Percentiles rank a stretch among this genome's conserved stretches.
Evolutionary conservation across 2,113 vertebrate species (phyloP).

Genomic region (Tragelaphus strepsiceros): DNA sequence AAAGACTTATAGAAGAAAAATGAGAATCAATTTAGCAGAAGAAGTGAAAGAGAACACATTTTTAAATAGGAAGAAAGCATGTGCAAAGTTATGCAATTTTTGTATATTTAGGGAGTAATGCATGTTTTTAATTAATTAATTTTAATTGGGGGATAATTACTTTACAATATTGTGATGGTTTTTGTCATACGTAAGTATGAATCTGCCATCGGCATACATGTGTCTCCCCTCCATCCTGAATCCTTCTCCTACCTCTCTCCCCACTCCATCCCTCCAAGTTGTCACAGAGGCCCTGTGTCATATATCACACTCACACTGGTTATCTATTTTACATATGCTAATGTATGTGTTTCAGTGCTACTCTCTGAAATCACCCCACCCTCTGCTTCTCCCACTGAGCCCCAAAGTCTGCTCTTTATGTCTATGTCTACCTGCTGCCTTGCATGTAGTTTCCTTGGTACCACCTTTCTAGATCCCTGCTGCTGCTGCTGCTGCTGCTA

Average conservation of each 20-base stretch:
- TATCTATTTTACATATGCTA: background rate
- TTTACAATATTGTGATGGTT: background rate
- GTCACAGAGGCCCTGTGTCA: background rate
- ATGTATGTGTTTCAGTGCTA: background rate
- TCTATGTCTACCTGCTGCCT: background rate
- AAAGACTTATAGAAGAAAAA: background rate
- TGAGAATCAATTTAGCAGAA: background rate
- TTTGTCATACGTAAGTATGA: background rate
- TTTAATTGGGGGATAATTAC: background rate
- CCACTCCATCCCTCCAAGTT: background rate
- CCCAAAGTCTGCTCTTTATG: background rate
- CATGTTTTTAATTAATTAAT: background rate
- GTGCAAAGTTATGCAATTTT: background rate
- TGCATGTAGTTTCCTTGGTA: background rate
- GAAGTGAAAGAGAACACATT: background rate
- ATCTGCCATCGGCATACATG: background rate
- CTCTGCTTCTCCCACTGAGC: background rate
- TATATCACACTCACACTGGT: background rate
- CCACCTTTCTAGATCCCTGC: background rate
- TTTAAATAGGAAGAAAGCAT: background rate
- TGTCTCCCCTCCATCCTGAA: background rate
- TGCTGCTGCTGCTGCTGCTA: too few species aligned
- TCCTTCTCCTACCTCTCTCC: background rate
- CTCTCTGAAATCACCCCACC: background rate
- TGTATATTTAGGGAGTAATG: background rate